Conservation (phyloP, 2,888 invertebrate species). For the Sarcophaga subvicina region DNA sequence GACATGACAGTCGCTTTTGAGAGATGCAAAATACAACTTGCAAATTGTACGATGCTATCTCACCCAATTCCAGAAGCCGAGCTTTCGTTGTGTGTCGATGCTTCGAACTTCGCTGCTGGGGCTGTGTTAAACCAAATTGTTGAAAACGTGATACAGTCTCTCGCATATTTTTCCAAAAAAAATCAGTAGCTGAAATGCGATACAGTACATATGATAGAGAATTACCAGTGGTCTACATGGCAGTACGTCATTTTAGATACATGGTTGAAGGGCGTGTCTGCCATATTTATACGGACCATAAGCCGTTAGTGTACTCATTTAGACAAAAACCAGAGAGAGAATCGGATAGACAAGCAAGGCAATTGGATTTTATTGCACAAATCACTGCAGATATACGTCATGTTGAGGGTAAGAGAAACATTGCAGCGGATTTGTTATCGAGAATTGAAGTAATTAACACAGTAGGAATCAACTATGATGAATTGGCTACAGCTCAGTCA, state of each 20-base stretch:
- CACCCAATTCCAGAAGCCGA: slow-evolving; percentile 34
- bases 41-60: slow-evolving; percentile 32
- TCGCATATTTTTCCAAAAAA: slow-evolving; percentile 78
- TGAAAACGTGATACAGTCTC: slow-evolving; percentile 74
- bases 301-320: slow-evolving; percentile 74
- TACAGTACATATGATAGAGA: slow-evolving; percentile 79
- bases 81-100: slow-evolving; percentile 67
- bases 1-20: background rate
- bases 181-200: slow-evolving; percentile 74
- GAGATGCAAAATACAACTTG: slow-evolving; percentile 38
- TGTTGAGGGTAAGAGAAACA: too few species aligned
- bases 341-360: too few species aligned
- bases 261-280: slow-evolving; percentile 69
- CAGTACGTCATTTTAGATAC: slow-evolving; percentile 73
- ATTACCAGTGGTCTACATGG: slow-evolving; percentile 78
- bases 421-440: too few species aligned
- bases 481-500: too few species aligned
- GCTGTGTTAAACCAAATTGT: slow-evolving; percentile 77
- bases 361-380: too few species aligned
- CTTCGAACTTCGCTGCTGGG: slow-evolving; percentile 78
- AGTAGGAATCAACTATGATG: too few species aligned
- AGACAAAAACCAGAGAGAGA: slow-evolving; percentile 68
- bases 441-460: background rate
- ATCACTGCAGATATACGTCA: too few species aligned
- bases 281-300: slow-evolving; percentile 70